phyloP scores from a whole-genome alignment of 1,140 invertebrate genomes.

The Panagrolaimus sp. region DNA sequence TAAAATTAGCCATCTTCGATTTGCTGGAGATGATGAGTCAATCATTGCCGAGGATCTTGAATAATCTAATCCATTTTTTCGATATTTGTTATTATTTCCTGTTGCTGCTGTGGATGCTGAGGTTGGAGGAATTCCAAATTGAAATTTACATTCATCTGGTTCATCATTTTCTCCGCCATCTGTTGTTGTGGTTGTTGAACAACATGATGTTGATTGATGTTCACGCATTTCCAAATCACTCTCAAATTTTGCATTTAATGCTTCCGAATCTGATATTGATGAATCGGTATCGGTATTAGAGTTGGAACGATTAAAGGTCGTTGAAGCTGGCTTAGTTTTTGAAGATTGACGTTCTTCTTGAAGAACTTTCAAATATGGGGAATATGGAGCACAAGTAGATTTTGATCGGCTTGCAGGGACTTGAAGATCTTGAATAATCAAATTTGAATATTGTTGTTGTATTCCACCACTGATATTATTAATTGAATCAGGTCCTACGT shows the following conservation, averaged over 20 bases:
- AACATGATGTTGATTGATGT: neutral
- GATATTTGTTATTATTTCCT: no score
- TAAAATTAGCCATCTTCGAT: slow-evolving; percentile 46
- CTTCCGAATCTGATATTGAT: neutral
- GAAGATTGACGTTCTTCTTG: neutral
- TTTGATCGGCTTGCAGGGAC: neutral
- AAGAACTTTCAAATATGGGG: neutral
- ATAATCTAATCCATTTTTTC: no score
- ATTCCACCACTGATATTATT: no score
- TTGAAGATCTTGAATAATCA: no score
- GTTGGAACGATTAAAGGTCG: neutral
- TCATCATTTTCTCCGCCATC: neutral
- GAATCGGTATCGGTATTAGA: neutral
- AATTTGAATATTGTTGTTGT: no score
- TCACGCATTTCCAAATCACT: neutral
- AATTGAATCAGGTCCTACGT: neutral
- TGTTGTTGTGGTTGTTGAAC: slow-evolving; percentile 1
- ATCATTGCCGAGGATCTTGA: no score
- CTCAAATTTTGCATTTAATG: neutral
- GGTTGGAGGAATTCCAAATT: no score
- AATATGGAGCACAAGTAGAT: neutral
- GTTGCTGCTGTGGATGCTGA: no score
- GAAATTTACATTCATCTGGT: neutral
- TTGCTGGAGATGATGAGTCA: neutral
- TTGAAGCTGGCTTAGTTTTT: no score